A percentile compares a stretch with the other conserved stretches of the same genome.
These are phyloP conservation scores for Ceraclea dissimilis DNA, from an alignment of 2,888 invertebrate species.

Conservation along the genomic window DNA sequence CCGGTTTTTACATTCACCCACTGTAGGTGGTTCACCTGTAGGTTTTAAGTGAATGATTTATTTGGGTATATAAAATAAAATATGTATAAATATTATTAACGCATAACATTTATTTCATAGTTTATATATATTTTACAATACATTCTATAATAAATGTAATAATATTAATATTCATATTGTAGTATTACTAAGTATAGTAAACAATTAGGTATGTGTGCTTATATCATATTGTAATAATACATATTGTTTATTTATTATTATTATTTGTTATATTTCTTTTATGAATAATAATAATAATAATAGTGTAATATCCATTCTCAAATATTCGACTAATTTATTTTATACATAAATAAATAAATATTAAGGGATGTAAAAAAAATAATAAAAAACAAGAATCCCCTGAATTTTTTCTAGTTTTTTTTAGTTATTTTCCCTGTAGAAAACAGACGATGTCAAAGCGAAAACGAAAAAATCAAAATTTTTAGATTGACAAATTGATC, in stretches of 20 bases:
- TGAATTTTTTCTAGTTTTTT: neutral
- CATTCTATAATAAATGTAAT: slow-evolving; percentile 35
- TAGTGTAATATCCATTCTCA: slow-evolving; percentile 21
- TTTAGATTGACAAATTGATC: too few species aligned
- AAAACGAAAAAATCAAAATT: too few species aligned
- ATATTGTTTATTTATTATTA: neutral
- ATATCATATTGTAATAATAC: slow-evolving; percentile 12
- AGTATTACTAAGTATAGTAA: slow-evolving; percentile 36
- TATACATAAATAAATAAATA: slow-evolving; percentile 20
- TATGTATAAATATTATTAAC: slow-evolving; percentile 52
- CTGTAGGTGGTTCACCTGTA: too few species aligned
- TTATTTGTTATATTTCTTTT: slow-evolving; percentile 16
- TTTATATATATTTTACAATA: slow-evolving; percentile 52
- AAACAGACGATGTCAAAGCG: too few species aligned
- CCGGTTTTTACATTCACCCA: too few species aligned
- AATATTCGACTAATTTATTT: slow-evolving; percentile 22
- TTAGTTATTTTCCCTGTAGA: neutral
- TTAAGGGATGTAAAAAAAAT: slow-evolving; percentile 11
- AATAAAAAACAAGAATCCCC: too few species aligned
- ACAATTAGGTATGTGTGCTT: slow-evolving; percentile 47
- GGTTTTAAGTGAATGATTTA: too few species aligned
- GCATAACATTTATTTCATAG: slow-evolving; percentile 62
- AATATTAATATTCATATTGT: slow-evolving; percentile 38
- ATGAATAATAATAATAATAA: slow-evolving; percentile 19
- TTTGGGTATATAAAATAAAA: slow-evolving; percentile 20